phyloP scores from a whole-genome alignment of 2,888 invertebrate genomes.

The Cotesia congregata region DNA sequence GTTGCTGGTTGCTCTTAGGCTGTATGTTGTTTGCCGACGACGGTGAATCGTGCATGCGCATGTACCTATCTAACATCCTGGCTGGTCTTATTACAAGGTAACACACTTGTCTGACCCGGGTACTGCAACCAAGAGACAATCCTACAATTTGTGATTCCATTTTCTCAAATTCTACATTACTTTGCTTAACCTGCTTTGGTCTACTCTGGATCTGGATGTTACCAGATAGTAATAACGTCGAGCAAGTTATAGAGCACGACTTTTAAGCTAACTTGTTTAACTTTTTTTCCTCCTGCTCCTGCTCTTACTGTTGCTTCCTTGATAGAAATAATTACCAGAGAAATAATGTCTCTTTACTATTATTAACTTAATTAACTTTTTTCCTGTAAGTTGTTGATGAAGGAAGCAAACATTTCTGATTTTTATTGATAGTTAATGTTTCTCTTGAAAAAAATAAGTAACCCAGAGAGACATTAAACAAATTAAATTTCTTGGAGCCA shows the following conservation, averaged over 20 bases:
- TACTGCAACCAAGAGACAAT: conserved; percentile 13
- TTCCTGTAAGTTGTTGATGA: not conserved
- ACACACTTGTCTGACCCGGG: conserved; percentile 26
- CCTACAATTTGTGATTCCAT: conserved; percentile 31
- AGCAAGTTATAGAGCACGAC: not conserved
- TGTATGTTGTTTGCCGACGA: conserved; percentile 4
- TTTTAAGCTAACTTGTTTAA: not conserved
- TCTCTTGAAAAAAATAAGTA: not conserved
- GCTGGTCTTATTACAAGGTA: conserved; percentile 19
- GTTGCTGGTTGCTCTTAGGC: not conserved
- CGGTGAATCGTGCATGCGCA: conserved; percentile 15
- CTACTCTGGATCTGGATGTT: not conserved
- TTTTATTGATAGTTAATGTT: not conserved
- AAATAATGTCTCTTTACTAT: not conserved
- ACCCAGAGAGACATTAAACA: not conserved
- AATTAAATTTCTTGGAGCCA: not conserved
- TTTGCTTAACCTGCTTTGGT: not conserved
- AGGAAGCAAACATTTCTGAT: not conserved
- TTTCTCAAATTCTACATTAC: conserved; percentile 22
- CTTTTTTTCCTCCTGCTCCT: not conserved
- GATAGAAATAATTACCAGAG: not conserved
- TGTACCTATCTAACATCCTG: conserved; percentile 19
- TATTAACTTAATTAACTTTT: not conserved
- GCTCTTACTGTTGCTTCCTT: not conserved
- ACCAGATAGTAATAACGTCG: not conserved